These are phyloP conservation scores for Darevskia nairensis DNA, from an alignment of 2,797 vertebrate genomes.

Conservation along the genomic window DNA sequence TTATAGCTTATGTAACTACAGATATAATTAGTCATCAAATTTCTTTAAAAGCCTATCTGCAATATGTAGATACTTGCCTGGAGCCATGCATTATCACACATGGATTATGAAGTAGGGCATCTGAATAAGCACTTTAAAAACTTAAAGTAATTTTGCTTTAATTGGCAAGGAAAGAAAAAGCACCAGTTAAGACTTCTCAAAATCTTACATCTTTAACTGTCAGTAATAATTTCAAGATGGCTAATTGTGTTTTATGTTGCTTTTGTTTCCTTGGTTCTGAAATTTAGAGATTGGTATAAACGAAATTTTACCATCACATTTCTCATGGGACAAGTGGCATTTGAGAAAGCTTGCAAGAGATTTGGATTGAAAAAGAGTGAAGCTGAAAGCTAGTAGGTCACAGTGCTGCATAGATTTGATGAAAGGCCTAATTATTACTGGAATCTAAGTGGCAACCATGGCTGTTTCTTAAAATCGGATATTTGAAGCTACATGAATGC, in stretches of 20 bases:
- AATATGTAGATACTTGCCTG: not conserved
- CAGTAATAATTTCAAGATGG: slow-evolving; percentile 7
- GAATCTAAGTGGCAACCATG: slow-evolving; percentile 23
- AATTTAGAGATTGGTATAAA: slow-evolving; percentile 92
- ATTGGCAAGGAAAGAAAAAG: slow-evolving; percentile 19
- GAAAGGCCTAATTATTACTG: slow-evolving; percentile 13
- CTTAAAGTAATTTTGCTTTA: slow-evolving; percentile 4
- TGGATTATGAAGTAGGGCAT: not conserved
- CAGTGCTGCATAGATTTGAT: not conserved
- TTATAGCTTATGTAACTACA: slow-evolving; percentile 34
- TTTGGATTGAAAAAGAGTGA: slow-evolving; percentile 68
- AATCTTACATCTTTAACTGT: not conserved
- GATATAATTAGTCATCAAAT: slow-evolving; percentile 9
- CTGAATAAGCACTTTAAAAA: not conserved
- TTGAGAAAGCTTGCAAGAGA: slow-evolving; percentile 81
- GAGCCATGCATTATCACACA: not conserved
- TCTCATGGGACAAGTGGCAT: slow-evolving; percentile 88
- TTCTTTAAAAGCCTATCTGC: not conserved
- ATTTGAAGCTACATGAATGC: slow-evolving; percentile 44
- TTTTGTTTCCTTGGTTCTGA: slow-evolving; percentile 48
- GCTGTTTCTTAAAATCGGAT: slow-evolving; percentile 15
- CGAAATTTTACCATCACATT: slow-evolving; percentile 93
- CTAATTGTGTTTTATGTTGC: not conserved
- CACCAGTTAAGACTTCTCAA: not conserved
- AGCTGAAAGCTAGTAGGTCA: slow-evolving; percentile 22